Evolutionary conservation across 2,888 invertebrate species (phyloP), one percentile per base, ranked within the genome.

Genomic region (Drosophila peninsularis): DNA sequence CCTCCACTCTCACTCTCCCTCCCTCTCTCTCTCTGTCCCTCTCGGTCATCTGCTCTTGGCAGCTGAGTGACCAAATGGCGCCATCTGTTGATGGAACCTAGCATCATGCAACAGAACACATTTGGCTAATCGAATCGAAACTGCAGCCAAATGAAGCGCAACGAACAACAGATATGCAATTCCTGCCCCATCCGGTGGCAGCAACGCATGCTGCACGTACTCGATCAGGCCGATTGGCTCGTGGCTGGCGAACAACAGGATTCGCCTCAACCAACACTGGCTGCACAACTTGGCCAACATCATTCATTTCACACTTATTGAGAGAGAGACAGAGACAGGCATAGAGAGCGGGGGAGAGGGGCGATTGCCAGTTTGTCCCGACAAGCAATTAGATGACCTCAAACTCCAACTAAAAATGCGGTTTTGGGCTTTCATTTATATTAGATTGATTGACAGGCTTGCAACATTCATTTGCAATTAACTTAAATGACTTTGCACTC

Each of bases 61-160:
- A 30, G 54, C 19, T 11, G 34, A 45, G 27, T 44, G 54, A 45
- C 45, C 50, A 39, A 41, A 30, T 44, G 62, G 21, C 45, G 37
- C 56, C 71, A 71, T 47, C 64, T 71, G 64, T 66, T 52, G 62
- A 10, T n/a, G 34, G 32, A 21, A 34, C 24, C 21, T 34, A 42
- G 57, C 60, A 66, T 45, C 57, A 42, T 21, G 62, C 53, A 60
- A 19, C 41, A 56, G 71, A 36, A 62, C 71, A 75, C 66, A 42
- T 64, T 64, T 50, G 71, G 72, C 80, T 71, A 77, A 84, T 83
- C 82, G 79, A 79, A 84, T 82, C 72, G 71, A 54, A 75, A 73
- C 69, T 76, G 68, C 76, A 62, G 64, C 49, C 63, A 79, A 74
- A 74, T 78, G 80, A 78, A 82, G 74, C 78, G 71, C 70, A 82